These are phyloP conservation scores for Melanotus villosus DNA, from an alignment of 2,888 invertebrate species.

Conservation along the genomic window DNA sequence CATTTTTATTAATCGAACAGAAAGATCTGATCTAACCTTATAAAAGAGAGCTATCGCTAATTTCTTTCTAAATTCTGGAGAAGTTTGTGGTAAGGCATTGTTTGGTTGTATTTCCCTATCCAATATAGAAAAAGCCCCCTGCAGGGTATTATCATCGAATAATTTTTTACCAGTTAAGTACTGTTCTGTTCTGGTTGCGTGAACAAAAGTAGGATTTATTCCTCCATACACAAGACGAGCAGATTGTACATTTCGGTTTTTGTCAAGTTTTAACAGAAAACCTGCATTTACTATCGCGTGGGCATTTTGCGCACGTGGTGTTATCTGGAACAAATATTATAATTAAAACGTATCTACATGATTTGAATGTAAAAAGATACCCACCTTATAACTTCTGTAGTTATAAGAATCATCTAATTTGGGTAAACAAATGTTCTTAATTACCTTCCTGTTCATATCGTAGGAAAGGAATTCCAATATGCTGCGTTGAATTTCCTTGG, in stretches of 20 bases:
- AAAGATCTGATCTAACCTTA: no score
- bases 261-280: constrained; percentile 75
- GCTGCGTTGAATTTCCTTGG: background rate
- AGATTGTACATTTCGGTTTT: constrained; percentile 66
- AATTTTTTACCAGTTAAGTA: constrained; percentile 66
- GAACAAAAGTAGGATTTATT: constrained; percentile 71
- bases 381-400: constrained; percentile 62
- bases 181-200: constrained; percentile 71
- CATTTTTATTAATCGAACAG: no score
- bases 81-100: constrained; percentile 77
- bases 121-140: constrained; percentile 68
- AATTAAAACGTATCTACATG: no score
- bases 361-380: no score
- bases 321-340: constrained; percentile 80
- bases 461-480: constrained; percentile 64
- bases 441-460: constrained; percentile 69
- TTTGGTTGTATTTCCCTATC: constrained; percentile 77
- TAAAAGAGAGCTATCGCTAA: constrained; percentile 86
- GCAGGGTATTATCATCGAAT: constrained; percentile 65
- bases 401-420: constrained; percentile 65
- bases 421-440: constrained; percentile 69
- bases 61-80: constrained; percentile 77
- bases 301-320: constrained; percentile 80
- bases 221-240: constrained; percentile 79
- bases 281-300: constrained; percentile 84